Conservation (phyloP, 2,113 vertebrate species). For the Lagopus muta region DNA sequence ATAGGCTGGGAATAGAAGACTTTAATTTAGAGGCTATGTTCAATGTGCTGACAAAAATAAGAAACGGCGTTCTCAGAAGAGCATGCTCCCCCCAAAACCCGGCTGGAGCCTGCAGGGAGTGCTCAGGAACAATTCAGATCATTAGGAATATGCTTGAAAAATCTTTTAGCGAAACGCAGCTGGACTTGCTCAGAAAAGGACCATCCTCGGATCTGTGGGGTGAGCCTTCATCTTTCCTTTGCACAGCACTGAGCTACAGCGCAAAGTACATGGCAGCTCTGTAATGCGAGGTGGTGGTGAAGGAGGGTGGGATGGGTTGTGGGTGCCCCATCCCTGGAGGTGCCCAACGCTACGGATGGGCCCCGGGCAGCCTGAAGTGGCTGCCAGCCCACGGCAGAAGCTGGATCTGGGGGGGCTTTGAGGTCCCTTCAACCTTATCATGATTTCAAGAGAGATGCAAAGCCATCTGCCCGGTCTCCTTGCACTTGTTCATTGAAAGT, state of each 20-base stretch:
- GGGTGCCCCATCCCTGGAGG: no score
- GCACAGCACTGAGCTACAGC: background rate
- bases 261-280: background rate
- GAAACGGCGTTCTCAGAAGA: constrained; percentile 36
- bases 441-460: background rate
- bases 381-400: no score
- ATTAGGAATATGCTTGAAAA: background rate
- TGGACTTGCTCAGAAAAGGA: background rate
- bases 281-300: background rate
- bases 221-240: background rate
- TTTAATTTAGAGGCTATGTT: constrained; percentile 66
- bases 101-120: background rate
- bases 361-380: no score
- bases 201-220: background rate
- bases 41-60: constrained; percentile 51
- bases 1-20: constrained; percentile 57
- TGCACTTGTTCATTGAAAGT: constrained; percentile 57
- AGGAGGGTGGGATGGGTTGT: background rate
- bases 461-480: constrained; percentile 39
- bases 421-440: no score
- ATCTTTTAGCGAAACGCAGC: background rate
- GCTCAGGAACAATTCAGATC: background rate
- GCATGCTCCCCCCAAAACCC: background rate
- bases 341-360: no score
- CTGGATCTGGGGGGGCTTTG: no score